These are phyloP conservation scores for Halocaridina rubra DNA, from an alignment of 2,888 invertebrate genomes.

Conservation along the genomic window DNA sequence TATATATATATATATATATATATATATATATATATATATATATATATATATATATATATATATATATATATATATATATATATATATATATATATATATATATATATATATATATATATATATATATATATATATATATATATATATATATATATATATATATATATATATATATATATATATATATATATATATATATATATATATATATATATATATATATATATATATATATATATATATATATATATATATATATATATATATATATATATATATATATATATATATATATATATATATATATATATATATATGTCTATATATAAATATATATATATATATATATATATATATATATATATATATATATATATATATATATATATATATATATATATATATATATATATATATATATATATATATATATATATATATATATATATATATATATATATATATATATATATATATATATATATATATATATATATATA, in stretches of 20 bases:
- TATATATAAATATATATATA: not conserved
- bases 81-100: not conserved
- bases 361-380: not conserved
- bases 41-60: not conserved
- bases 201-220: not conserved
- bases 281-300: not conserved
- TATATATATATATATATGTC: not conserved
- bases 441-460: not conserved
- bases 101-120: not conserved
- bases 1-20: too few species aligned
- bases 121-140: not conserved
- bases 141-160: not conserved
- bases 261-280: not conserved
- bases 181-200: not conserved
- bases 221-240: not conserved
- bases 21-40: not conserved
- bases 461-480: not conserved
- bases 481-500: not conserved
- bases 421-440: not conserved
- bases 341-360: not conserved
- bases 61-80: not conserved
- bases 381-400: not conserved
- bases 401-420: not conserved
- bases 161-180: constrained; percentile 10
- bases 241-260: not conserved